Evolutionary conservation across 2,888 invertebrate genomes (phyloP).

Genomic region (Anthophora plumipes): DNA sequence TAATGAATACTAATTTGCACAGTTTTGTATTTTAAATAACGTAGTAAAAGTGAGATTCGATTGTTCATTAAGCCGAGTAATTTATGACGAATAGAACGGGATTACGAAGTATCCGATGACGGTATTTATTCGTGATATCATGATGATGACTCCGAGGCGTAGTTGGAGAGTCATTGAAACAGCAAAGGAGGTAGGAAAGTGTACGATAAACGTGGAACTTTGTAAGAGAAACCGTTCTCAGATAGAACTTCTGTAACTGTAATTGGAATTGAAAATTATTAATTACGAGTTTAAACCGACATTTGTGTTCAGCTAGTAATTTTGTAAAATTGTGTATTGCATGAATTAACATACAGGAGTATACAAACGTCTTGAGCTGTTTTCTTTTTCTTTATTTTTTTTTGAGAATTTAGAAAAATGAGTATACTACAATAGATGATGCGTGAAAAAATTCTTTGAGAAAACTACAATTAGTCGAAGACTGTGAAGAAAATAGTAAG

Average conservation of each 20-base stretch:
- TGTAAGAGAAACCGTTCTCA: background rate
- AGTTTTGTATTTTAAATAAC: background rate
- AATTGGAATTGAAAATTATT: constrained; percentile 2
- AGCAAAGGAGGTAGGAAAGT: background rate
- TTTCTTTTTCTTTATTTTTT: too few species aligned
- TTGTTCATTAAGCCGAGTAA: background rate
- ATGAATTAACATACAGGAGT: background rate
- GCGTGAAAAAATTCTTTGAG: too few species aligned
- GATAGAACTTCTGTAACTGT: background rate
- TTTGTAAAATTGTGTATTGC: background rate
- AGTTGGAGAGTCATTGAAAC: background rate
- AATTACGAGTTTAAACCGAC: background rate
- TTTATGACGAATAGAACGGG: background rate
- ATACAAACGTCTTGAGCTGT: too few species aligned
- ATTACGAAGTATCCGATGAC: background rate
- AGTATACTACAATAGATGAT: too few species aligned
- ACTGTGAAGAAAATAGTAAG: too few species aligned
- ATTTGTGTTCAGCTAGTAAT: background rate
- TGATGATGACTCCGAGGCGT: background rate
- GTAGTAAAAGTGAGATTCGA: background rate
- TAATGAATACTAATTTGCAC: background rate
- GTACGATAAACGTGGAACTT: background rate
- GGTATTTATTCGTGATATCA: constrained; percentile 1
- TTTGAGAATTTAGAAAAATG: too few species aligned
- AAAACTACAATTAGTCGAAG: too few species aligned